Base-by-base conservation (phyloP, 1,140 invertebrate genomes). In the Lordiphosa clarofinis region DNA sequence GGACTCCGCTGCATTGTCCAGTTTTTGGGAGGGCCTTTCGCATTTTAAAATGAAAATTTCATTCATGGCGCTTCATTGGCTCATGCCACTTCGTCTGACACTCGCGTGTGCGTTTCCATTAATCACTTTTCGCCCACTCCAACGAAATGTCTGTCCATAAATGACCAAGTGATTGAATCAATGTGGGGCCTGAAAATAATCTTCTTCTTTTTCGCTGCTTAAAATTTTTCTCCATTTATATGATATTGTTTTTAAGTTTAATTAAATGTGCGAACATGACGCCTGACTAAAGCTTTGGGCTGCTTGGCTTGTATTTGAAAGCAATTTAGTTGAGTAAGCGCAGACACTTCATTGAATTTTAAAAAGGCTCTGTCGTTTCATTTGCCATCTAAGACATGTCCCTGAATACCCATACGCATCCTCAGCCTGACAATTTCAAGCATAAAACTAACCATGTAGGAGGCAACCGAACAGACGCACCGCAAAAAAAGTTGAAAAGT, bases 311-410 rank as follows among this genome's bases (percentile, higher is more conserved):
- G 62, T 71, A 82, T 84, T 76, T 43, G 58, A 78, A 84, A 84
- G 69, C 73, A 84, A 84, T 84, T 84, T 84, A 78, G 73, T 52
- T 63, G 79, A 73, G 78, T 60, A 78, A 84, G 70, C 60, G 66
- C 50, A 52, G 55, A 24, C 75, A 78, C 65, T 84, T 84, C 73
- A 84, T 84, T 84, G 78, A 84, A 78, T 84, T 84, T 84, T 84
- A 82, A 82, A 78, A 78, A 82, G 70, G 68, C 63, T 56, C 6
- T 73, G 55, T 44, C 44, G 48, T 68, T 38, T 28, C 24, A 28
- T 28, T 28, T 28, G 24, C 24, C 24, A 31, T 31, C 28, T 53
- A 55, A 40, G 28, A 64, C 58, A 71, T 66, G 56, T 75, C 50
- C 36, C 46, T 24, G 36, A 31, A 24, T 49, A 21, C 19, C 54